These are phyloP conservation scores for Orbicella faveolata DNA, from an alignment of 64 coral and sea anemone genomes.

Conservation along the genomic window DNA sequence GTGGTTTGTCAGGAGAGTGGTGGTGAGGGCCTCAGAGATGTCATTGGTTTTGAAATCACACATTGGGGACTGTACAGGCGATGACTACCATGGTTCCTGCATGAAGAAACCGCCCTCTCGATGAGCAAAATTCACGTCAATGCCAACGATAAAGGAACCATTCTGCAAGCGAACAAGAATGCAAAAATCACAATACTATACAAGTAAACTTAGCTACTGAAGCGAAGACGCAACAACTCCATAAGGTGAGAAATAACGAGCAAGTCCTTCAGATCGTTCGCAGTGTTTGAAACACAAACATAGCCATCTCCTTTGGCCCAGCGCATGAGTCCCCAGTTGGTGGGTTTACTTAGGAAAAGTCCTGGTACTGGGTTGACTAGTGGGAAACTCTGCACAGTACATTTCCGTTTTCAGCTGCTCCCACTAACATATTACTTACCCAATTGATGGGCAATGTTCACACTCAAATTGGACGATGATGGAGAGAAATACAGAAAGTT, in stretches of 20 bases:
- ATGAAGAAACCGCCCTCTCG: constrained; percentile 41
- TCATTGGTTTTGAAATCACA: constrained; percentile 51
- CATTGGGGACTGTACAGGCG: constrained; percentile 13
- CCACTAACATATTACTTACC: too few relatives aligned
- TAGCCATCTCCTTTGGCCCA: neutral
- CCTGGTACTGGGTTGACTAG: neutral
- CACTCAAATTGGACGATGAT: too few relatives aligned
- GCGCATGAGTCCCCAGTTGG: neutral
- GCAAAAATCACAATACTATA: neutral
- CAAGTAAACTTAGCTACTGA: neutral
- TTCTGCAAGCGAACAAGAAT: constrained; percentile 25
- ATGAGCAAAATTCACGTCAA: constrained; percentile 5
- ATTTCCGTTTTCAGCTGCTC: too few relatives aligned
- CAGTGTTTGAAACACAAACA: constrained; percentile 8
- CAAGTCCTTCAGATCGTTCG: neutral
- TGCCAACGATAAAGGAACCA: constrained; percentile 34
- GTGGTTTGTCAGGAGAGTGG: constrained; percentile 60
- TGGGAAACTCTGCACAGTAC: neutral
- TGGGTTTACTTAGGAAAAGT: neutral
- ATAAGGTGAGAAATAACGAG: neutral
- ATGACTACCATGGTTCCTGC: constrained; percentile 60
- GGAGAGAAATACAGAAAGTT: too few relatives aligned
- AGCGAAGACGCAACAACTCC: neutral
- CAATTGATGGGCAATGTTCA: too few relatives aligned
- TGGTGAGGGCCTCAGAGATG: constrained; percentile 35